These are phyloP conservation scores for Lasioglossum leucozonium DNA, from an alignment of 2,888 invertebrate species.

Conservation along the genomic window DNA sequence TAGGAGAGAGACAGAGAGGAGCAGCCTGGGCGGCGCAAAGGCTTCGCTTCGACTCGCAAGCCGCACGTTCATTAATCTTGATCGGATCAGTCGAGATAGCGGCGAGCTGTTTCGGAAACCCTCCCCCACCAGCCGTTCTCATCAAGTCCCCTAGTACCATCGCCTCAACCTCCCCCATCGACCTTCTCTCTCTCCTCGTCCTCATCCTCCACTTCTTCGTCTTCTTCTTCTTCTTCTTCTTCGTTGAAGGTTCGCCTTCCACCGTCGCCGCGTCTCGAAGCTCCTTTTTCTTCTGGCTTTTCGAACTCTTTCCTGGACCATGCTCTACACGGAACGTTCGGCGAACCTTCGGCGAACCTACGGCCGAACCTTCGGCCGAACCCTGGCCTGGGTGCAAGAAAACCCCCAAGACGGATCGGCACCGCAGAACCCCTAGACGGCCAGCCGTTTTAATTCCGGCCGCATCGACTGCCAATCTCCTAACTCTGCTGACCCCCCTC, in stretches of 20 bases:
- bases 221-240: slow-evolving; percentile 37
- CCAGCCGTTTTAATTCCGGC: slow-evolving; percentile 71
- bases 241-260: slow-evolving; percentile 47
- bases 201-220: slow-evolving; percentile 21
- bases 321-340: slow-evolving; percentile 30
- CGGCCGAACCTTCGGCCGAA: slow-evolving; percentile 41
- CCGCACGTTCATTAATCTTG: slow-evolving; percentile 86
- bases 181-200: slow-evolving; percentile 39
- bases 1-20: slow-evolving; percentile 55
- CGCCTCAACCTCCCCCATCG: slow-evolving; percentile 60
- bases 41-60: slow-evolving; percentile 85
- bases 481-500: slow-evolving; percentile 2
- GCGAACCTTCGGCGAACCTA: slow-evolving; percentile 36
- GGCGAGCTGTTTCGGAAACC: slow-evolving; percentile 84
- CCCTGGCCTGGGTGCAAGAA: slow-evolving; percentile 58
- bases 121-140: slow-evolving; percentile 78
- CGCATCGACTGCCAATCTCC: slow-evolving; percentile 68
- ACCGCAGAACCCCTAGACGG: slow-evolving; percentile 63
- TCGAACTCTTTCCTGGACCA: slow-evolving; percentile 72
- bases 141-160: slow-evolving; percentile 78
- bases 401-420: slow-evolving; percentile 69
- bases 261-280: slow-evolving; percentile 60
- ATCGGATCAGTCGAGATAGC: slow-evolving; percentile 84
- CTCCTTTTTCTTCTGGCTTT: slow-evolving; percentile 71
- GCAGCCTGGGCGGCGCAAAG: slow-evolving; percentile 78